These are phyloP conservation scores for Elysia crispata DNA, from an alignment of 2,888 invertebrate species.

Conservation along the genomic window DNA sequence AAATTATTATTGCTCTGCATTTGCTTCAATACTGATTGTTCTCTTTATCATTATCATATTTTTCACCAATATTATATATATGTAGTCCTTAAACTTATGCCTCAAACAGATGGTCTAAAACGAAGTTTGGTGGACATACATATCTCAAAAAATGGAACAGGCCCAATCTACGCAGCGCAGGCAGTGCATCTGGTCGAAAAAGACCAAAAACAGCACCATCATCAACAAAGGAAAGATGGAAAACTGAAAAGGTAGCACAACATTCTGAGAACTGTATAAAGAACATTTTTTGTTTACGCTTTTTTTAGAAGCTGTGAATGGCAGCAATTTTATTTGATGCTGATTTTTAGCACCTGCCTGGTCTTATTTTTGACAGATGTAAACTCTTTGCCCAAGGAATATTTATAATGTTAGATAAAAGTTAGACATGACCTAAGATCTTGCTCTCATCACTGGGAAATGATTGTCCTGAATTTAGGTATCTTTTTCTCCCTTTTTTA, in stretches of 20 bases:
- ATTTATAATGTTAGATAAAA: too few species aligned
- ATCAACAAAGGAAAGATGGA: constrained; percentile 63
- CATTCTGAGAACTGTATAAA: neutral
- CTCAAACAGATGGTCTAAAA: constrained; percentile 58
- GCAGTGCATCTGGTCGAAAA: constrained; percentile 61
- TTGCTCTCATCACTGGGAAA: too few species aligned
- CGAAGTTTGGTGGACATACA: constrained; percentile 67
- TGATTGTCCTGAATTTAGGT: too few species aligned
- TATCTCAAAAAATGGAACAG: constrained; percentile 64
- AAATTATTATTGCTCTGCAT: too few species aligned
- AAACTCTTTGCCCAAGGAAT: too few species aligned
- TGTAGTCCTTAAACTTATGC: neutral
- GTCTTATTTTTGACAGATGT: too few species aligned
- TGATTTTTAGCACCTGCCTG: too few species aligned
- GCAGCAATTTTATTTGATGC: too few species aligned
- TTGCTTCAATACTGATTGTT: neutral
- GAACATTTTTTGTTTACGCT: too few species aligned
- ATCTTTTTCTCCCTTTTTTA: too few species aligned
- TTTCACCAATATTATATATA: neutral
- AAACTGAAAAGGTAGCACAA: constrained; percentile 60
- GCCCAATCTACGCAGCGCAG: constrained; percentile 52
- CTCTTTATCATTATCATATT: neutral
- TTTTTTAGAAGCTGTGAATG: too few species aligned
- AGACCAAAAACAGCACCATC: constrained; percentile 69
- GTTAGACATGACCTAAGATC: too few species aligned